phyloP scores from a whole-genome alignment of 1,140 invertebrate genomes.

The Papilio helenus region DNA sequence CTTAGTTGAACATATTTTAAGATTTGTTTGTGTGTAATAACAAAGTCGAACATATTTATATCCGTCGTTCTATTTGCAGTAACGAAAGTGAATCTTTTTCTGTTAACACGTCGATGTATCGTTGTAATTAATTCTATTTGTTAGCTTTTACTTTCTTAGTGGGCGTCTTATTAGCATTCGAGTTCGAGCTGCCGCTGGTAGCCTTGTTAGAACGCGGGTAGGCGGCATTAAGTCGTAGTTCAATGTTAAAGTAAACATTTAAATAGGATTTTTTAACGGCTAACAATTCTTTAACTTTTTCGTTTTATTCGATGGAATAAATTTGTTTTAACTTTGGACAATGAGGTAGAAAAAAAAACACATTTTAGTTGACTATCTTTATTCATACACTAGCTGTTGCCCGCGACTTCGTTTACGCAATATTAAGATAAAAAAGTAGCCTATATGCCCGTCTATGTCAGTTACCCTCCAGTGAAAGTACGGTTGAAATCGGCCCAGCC shows the following conservation, averaged over 20 bases:
- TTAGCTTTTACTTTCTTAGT: slow-evolving; percentile 47
- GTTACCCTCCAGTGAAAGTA: too few relatives aligned
- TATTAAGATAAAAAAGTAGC: too few relatives aligned
- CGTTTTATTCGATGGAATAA: slow-evolving; percentile 10
- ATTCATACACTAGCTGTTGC: too few relatives aligned
- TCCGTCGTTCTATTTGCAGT: slow-evolving; percentile 12
- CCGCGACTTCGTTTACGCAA: too few relatives aligned
- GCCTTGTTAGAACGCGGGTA: slow-evolving; percentile 44
- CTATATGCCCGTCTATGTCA: too few relatives aligned
- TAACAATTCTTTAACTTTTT: slow-evolving; percentile 30
- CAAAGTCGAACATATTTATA: neutral
- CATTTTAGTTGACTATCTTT: too few relatives aligned
- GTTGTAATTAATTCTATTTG: slow-evolving; percentile 44
- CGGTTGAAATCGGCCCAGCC: too few relatives aligned
- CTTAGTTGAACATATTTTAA: too few relatives aligned
- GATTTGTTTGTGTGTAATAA: neutral
- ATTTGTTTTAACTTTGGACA: slow-evolving; percentile 1
- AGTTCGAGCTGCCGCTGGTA: slow-evolving; percentile 41
- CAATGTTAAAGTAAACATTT: slow-evolving; percentile 24
- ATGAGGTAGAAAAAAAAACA: neutral
- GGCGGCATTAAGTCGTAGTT: slow-evolving; percentile 45
- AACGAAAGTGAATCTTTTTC: slow-evolving; percentile 41
- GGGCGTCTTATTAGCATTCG: slow-evolving; percentile 50
- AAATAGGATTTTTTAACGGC: slow-evolving; percentile 23
- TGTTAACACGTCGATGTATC: slow-evolving; percentile 32